These are phyloP conservation scores for Drosophila parthenogenetica DNA, from an alignment of 2,888 invertebrate species.

Conservation along the genomic window DNA sequence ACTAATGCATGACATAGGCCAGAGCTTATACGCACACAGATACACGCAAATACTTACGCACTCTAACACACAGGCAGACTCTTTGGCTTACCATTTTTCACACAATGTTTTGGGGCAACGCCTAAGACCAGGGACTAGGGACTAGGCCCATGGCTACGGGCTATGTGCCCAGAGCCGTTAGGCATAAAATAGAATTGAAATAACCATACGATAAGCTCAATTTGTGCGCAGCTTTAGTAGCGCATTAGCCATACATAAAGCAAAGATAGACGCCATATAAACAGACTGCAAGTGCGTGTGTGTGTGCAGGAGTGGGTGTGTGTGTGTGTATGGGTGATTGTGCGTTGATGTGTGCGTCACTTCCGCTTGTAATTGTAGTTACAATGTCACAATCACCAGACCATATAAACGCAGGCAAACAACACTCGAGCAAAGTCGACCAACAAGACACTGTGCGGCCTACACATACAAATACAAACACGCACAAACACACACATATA, in stretches of 20 bases:
- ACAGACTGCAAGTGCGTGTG: slow-evolving; percentile 25
- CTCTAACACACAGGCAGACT: slow-evolving; percentile 24
- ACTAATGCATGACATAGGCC: slow-evolving; percentile 49
- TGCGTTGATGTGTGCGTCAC: slow-evolving; percentile 78
- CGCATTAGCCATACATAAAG: slow-evolving; percentile 78
- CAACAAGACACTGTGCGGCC: slow-evolving; percentile 17
- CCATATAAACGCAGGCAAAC: slow-evolving; percentile 76
- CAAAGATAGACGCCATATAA: slow-evolving; percentile 73
- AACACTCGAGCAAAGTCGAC: slow-evolving; percentile 27
- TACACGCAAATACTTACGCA: slow-evolving; percentile 34
- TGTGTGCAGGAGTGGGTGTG: slow-evolving; percentile 11
- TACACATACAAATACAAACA: slow-evolving; percentile 24
- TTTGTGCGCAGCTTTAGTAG: slow-evolving; percentile 81
- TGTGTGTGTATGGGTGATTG: slow-evolving; percentile 40
- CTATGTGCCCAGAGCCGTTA: slow-evolving; percentile 28
- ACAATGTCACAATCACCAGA: slow-evolving; percentile 81
- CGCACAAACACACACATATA: not conserved
- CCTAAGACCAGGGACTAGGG: slow-evolving; percentile 44
- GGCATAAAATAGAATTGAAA: slow-evolving; percentile 81
- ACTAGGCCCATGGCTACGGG: slow-evolving; percentile 2
- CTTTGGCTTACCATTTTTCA: slow-evolving; percentile 74
- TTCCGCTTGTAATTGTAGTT: slow-evolving; percentile 81
- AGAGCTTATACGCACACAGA: slow-evolving; percentile 28
- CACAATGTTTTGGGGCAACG: slow-evolving; percentile 63
- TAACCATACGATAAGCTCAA: slow-evolving; percentile 81